These are phyloP conservation scores for Cerceris rybyensis DNA, from an alignment of 2,888 invertebrate species.

Conservation along the genomic window DNA sequence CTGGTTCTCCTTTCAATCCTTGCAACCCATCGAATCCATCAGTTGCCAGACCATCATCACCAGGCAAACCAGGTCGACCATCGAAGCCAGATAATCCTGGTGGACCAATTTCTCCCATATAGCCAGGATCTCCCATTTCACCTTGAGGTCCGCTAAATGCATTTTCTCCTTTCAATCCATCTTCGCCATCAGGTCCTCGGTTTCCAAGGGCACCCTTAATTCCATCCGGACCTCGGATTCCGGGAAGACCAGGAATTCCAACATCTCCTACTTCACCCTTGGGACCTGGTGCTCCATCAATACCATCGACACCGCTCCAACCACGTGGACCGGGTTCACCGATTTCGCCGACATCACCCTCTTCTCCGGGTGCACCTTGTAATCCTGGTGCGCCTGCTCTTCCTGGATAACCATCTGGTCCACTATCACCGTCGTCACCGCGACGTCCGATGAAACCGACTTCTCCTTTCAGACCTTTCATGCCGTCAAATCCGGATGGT, in stretches of 20 bases:
- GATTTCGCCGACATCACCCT: conserved; percentile 82
- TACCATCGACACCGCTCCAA: conserved; percentile 83
- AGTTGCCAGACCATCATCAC: conserved; percentile 83
- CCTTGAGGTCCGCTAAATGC: conserved; percentile 88
- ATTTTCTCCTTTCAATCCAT: conserved; percentile 86
- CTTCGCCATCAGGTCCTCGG: conserved; percentile 87
- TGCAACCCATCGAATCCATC: conserved; percentile 68
- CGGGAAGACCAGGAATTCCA: conserved; percentile 87
- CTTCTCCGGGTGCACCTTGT: conserved; percentile 84
- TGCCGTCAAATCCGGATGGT: conserved; percentile 73
- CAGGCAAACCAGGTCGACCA: conserved; percentile 88
- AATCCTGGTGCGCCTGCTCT: conserved; percentile 81
- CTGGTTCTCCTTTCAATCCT: conserved; percentile 77
- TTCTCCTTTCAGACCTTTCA: conserved; percentile 80
- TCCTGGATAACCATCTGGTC: conserved; percentile 80
- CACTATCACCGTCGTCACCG: conserved; percentile 81
- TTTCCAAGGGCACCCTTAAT: conserved; percentile 84
- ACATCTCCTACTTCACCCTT: conserved; percentile 90
- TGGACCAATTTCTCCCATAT: conserved; percentile 86
- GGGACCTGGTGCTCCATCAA: conserved; percentile 82
- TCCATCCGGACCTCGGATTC: conserved; percentile 85
- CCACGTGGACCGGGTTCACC: conserved; percentile 87
- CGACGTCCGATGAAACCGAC: conserved; percentile 77
- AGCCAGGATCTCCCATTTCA: conserved; percentile 86
- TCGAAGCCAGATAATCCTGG: conserved; percentile 88